phyloP scores from a whole-genome alignment of 2,797 vertebrate genomes.

The Podarcis lilfordi region DNA sequence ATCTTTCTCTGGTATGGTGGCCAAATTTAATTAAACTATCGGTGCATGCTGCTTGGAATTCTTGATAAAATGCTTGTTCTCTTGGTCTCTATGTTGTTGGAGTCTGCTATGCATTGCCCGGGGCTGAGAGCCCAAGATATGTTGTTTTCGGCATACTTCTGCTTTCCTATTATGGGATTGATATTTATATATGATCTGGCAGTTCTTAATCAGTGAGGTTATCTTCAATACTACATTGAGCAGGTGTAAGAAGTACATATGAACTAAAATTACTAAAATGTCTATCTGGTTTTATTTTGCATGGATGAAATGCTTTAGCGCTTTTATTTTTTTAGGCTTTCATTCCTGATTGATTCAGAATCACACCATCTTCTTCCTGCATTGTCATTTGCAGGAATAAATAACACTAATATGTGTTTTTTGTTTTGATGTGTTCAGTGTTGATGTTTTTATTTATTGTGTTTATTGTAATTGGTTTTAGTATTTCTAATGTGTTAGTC shows the following conservation, averaged over 20 bases:
- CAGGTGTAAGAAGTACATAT: not conserved
- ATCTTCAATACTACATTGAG: not conserved
- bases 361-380: not conserved
- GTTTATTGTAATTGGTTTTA: too few species aligned
- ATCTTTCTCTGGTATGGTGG: constrained; percentile 57
- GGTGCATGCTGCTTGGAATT: constrained; percentile 48
- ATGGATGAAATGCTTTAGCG: not conserved
- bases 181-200: constrained; percentile 7
- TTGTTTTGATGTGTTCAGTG: too few species aligned
- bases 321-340: not conserved
- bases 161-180: constrained; percentile 36
- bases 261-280: not conserved
- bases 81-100: constrained; percentile 56
- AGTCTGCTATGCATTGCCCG: constrained; percentile 35
- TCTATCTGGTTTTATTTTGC: not conserved
- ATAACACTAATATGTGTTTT: too few species aligned
- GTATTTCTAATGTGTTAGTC: too few species aligned
- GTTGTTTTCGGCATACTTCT: constrained; percentile 50
- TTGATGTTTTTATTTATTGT: too few species aligned
- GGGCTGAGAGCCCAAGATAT: constrained; percentile 30
- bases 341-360: not conserved
- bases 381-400: not conserved
- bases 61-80: constrained; percentile 59
- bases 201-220: not conserved
- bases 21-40: constrained; percentile 55